These are phyloP conservation scores for Drosophila gunungcola DNA, from an alignment of 1,140 invertebrate genomes.

Conservation along the genomic window DNA sequence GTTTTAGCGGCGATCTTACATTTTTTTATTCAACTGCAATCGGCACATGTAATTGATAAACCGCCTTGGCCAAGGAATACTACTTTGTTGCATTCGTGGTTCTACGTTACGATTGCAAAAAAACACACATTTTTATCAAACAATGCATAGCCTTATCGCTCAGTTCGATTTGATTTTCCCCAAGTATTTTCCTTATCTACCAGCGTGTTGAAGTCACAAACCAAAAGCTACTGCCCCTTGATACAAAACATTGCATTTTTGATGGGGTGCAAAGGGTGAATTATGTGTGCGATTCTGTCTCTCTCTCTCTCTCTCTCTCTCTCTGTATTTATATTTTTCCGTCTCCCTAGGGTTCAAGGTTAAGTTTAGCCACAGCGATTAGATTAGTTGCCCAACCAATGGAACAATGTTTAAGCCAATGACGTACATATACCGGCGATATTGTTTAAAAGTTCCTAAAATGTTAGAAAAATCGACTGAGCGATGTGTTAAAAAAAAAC, in stretches of 20 bases:
- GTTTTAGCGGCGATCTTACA: conserved; percentile 47
- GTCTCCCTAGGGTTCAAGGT: conserved; percentile 31
- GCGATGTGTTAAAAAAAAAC: conserved; percentile 6
- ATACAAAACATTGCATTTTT: conserved; percentile 35
- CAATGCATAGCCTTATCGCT: conserved; percentile 38
- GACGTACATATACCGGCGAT: conserved; percentile 20
- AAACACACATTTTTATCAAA: conserved; percentile 24
- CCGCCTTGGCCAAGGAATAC: conserved; percentile 1
- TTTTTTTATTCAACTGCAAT: conserved; percentile 52
- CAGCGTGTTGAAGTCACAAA: conserved; percentile 30
- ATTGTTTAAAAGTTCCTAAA: conserved; percentile 4
- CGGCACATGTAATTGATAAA: conserved; percentile 21
- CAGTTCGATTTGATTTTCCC: conserved; percentile 3
- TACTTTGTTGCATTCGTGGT: conserved; percentile 36
- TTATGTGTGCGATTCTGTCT: neutral
- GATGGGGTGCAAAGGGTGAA: conserved; percentile 39
- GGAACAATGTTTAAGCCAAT: conserved; percentile 23
- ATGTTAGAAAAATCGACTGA: conserved; percentile 1
- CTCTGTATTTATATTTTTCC: neutral
- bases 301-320: neutral
- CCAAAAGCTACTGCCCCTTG: conserved; percentile 11
- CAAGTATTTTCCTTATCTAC: conserved; percentile 49
- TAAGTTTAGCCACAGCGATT: conserved; percentile 21
- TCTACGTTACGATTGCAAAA: too few relatives aligned
- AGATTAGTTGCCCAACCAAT: conserved; percentile 38